Base-by-base conservation (phyloP, 2,113 vertebrate species). In the Verasper variegatus region DNA sequence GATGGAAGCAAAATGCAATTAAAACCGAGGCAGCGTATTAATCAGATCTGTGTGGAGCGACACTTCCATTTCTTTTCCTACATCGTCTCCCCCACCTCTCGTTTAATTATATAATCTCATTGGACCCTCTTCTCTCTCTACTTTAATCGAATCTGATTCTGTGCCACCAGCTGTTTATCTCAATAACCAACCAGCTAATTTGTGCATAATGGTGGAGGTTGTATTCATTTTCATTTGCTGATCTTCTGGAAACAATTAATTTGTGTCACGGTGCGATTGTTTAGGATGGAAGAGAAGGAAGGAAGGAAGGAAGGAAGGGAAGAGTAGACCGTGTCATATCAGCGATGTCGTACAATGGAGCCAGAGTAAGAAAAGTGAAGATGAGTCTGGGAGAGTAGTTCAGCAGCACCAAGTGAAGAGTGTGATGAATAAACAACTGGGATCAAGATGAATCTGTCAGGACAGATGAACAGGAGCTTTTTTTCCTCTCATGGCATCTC, bases 361-460 rank as follows among this genome's bases (percentile, higher is more conserved):
- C 21, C 35, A 31, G 23, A 67, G n/a, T 12, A 18, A 55, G 4
- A 23, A 13, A 26, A 59, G 57, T 47, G 14, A 64, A 23, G 24
- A 51, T 3, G 26, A 24, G 72, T 20, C 51, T n/a, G 3, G 11
- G 20, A 35, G 51, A 26, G 52, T 1, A 57, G 58, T 57, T 66
- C 31, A 20, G 57, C 31, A 20, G 61, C 60, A 60, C 54, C 55
- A 68, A 23, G 47, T 24, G 52, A 31, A 13, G 45, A 49, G 12
- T 18, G 35, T 62, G 67, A 73, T 63, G 52, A 83, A 75, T 81
- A 62, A 80, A 68, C 70, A 12, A 13, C 24, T 15, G 18, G 4
- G n/a, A 35, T 78, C 24, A 35, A 60, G 68, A 84, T 76, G 56
- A 75, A 86, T 80, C 57, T 58, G 69, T 54, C 59, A 47, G 20